Conservation (phyloP, 1,140 invertebrate genomes). For the Formica selysi region DNA sequence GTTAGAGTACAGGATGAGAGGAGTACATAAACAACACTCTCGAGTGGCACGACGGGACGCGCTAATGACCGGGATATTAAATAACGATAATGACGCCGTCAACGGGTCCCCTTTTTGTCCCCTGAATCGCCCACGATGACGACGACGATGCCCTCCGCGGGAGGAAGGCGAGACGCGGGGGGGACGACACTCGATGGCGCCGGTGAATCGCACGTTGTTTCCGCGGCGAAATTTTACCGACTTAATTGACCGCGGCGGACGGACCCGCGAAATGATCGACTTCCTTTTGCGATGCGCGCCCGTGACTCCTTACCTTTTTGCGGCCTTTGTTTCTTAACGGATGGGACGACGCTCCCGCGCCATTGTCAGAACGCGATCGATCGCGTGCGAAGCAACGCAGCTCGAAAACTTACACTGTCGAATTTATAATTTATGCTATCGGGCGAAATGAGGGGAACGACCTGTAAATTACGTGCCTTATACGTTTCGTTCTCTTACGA, state of each 20-base stretch:
- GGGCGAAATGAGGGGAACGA: conserved; percentile 36
- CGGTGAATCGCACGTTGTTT: conserved; percentile 46
- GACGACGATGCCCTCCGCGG: conserved; percentile 45
- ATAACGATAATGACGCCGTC: conserved; percentile 85
- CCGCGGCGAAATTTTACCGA: conserved; percentile 78
- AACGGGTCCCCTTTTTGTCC: conserved; percentile 79
- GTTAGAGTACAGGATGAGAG: conserved; percentile 47
- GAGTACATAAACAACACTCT: conserved; percentile 84
- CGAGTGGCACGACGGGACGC: conserved; percentile 80
- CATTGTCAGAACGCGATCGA: conserved; percentile 14
- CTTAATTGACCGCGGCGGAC: conserved; percentile 82
- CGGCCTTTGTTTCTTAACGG: conserved; percentile 42
- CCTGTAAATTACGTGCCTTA: not conserved
- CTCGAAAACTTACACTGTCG: conserved; percentile 9
- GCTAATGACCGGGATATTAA: conserved; percentile 87
- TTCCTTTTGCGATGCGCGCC: conserved; percentile 76
- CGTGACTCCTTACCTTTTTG: conserved; percentile 58
- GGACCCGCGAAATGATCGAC: conserved; percentile 77
- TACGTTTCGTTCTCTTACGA: not conserved
- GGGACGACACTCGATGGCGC: conserved; percentile 57
- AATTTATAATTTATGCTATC: conserved; percentile 32
- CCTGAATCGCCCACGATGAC: conserved; percentile 70
- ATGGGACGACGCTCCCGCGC: conserved; percentile 27
- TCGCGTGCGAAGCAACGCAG: conserved; percentile 37
- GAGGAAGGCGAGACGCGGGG: conserved; percentile 64